Percentiles rank a stretch among this genome's conserved stretches.
Conservation (phyloP, 2,888 invertebrate genomes). For the Coenonympha arcania region DNA sequence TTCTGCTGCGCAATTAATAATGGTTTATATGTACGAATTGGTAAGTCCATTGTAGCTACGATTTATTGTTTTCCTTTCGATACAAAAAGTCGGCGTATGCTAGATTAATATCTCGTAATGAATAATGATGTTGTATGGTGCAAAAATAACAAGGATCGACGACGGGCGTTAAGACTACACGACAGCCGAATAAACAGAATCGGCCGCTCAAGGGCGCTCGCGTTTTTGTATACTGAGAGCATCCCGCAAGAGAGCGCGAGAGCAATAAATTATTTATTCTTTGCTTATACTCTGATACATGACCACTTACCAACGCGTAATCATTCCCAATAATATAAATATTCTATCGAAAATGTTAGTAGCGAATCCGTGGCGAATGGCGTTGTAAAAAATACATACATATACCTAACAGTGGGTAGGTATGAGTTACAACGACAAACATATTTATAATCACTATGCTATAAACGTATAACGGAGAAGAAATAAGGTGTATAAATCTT, state of each 20-base stretch:
- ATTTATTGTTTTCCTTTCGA: neutral
- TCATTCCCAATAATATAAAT: constrained; percentile 27
- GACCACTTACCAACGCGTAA: constrained; percentile 27
- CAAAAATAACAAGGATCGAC: constrained; percentile 68
- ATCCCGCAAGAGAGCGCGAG: constrained; percentile 37
- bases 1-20: too few relatives aligned
- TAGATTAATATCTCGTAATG: constrained; percentile 10
- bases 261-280: too few relatives aligned
- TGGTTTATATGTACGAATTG: too few relatives aligned
- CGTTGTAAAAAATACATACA: too few relatives aligned
- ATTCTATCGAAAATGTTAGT: constrained; percentile 25
- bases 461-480: too few relatives aligned
- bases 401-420: too few relatives aligned
- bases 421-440: too few relatives aligned
- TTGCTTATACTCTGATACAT: constrained; percentile 25
- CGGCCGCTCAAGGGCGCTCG: constrained; percentile 55
- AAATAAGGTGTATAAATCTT: too few relatives aligned
- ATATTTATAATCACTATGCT: too few relatives aligned
- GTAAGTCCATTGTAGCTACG: too few relatives aligned
- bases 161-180: constrained; percentile 67
- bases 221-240: constrained; percentile 46
- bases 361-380: constrained; percentile 12
- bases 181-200: constrained; percentile 68
- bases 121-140: constrained; percentile 48
- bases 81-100: neutral